phyloP scores from a whole-genome alignment of 2,888 invertebrate species.

The Eudemis profundana region DNA sequence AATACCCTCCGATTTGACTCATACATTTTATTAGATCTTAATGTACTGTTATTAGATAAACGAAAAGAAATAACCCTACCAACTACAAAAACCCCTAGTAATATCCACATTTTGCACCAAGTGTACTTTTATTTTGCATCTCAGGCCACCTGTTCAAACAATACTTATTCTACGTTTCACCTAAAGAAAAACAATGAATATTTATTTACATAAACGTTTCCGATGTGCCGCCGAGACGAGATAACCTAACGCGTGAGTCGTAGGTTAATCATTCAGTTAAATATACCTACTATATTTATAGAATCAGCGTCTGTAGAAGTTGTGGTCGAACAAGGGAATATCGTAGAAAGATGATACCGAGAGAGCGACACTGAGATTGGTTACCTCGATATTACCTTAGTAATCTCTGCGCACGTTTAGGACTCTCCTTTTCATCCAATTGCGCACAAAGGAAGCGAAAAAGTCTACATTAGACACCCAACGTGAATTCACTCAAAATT shows the following conservation, averaged over 20 bases:
- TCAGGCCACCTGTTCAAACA: constrained; percentile 26
- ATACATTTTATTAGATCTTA: too few species aligned
- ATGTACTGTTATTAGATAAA: background rate
- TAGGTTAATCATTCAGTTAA: constrained; percentile 16
- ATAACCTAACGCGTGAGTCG: constrained; percentile 13
- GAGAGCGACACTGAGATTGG: background rate
- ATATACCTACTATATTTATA: constrained; percentile 8
- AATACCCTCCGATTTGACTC: too few species aligned
- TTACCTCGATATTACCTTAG: background rate
- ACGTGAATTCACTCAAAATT: too few species aligned
- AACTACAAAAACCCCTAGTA: background rate
- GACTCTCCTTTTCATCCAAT: too few species aligned
- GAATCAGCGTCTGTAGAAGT: background rate
- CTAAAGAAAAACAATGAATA: constrained; percentile 24
- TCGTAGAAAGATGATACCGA: constrained; percentile 15
- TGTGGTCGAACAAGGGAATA: background rate
- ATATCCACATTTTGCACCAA: background rate
- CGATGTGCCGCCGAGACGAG: constrained; percentile 14
- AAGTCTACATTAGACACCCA: too few species aligned
- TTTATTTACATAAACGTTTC: constrained; percentile 26
- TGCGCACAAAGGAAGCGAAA: too few species aligned
- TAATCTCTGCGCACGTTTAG: too few species aligned
- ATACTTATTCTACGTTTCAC: constrained; percentile 2
- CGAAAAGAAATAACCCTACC: background rate
- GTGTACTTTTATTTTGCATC: constrained; percentile 1